Base-by-base conservation (phyloP, 2,113 vertebrate species). In the Motacilla alba region DNA sequence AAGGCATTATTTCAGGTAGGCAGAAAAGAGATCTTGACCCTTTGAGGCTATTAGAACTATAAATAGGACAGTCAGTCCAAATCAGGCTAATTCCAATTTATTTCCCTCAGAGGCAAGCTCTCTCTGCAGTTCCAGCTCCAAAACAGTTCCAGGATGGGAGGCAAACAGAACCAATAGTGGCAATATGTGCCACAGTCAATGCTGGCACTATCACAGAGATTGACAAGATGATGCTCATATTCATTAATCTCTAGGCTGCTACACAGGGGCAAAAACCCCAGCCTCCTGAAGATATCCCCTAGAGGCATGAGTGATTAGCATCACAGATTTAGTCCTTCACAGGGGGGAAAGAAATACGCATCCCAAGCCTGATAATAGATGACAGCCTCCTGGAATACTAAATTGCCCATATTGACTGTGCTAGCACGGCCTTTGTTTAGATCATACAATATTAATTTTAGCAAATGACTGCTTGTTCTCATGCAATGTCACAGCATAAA, bases 341-440 rank as follows among this genome's bases (percentile, higher is more conserved):
- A 6, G 5, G 1, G 3, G 6, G 8, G 8, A 23, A 47, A 55
- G 12, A 58, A 21, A 1, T 31, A 21, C 1, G 3, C 8, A 50
- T 7, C 22, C 35, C 41, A 9, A 58, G 16, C 26, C 33, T 67
- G 46, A 15, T 58, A 69, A 91, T 0, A 63, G 24, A 58, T 16
- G 4, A 44, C 11, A 77, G 35, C 13, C 46, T 85, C 50, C 15
- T 28, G n/a, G n/a, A 93, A 79, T 27, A 50, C 53, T 41, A 27
- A 88, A 83, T 53, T 83, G 14, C 13, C 27, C 14, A 52, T 33
- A 31, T 1, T 4, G 3, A 62, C 13, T 39, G 20, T 26, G 28
- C 15, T n/a, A 73, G 22, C 35, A 72, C 2, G n/a, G 28, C 39
- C 41, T 87, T 75, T 89, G 33, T 60, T 89, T 47, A 39, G 35